These are phyloP conservation scores for Chiridota heheva DNA, from an alignment of 35 echinoderm and acorn worm species.

Conservation along the genomic window DNA sequence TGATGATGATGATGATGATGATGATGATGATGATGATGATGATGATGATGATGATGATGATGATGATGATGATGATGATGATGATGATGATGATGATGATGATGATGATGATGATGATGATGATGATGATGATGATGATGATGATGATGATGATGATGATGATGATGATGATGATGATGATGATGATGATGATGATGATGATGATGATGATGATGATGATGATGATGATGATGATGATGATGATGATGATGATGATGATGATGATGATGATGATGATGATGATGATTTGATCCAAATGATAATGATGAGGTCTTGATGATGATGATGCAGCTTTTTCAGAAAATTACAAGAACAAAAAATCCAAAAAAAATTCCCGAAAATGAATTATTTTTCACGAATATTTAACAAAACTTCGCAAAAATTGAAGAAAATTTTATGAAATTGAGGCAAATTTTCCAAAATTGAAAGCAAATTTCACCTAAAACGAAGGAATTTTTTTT, in stretches of 20 bases:
- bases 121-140: conserved; percentile 2
- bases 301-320: neutral
- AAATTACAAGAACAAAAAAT: too few relatives aligned
- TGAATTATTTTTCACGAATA: too few relatives aligned
- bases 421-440: too few relatives aligned
- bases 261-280: conserved; percentile 4
- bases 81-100: neutral
- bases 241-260: conserved; percentile 8
- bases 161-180: conserved; percentile 1
- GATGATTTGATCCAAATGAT: neutral
- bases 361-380: too few relatives aligned
- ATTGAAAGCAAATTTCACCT: too few relatives aligned
- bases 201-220: neutral
- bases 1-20: too few relatives aligned
- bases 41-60: too few relatives aligned
- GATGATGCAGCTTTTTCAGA: neutral
- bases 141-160: conserved; percentile 6
- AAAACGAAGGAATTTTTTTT: too few relatives aligned
- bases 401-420: too few relatives aligned
- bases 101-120: neutral
- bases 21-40: too few relatives aligned
- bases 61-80: too few relatives aligned
- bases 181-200: neutral
- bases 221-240: neutral
- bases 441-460: too few relatives aligned